Conservation (phyloP, 2,888 invertebrate species). For the Nineta flava region DNA sequence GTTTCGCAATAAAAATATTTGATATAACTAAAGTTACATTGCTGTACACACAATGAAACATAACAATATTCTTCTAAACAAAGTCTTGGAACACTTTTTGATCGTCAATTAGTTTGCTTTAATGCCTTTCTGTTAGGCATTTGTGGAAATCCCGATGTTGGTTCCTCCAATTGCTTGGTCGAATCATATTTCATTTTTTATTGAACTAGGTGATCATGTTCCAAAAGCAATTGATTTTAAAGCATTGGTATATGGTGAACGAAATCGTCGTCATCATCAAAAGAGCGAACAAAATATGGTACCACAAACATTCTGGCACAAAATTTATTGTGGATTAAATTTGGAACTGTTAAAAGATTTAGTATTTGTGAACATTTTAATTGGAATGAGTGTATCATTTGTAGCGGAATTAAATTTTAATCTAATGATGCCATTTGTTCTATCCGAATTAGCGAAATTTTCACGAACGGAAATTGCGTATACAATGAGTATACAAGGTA, state of each 20-base stretch:
- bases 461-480: conserved; percentile 22
- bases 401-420: conserved; percentile 31
- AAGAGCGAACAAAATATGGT: background rate
- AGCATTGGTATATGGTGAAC: background rate
- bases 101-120: no score
- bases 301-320: conserved; percentile 5
- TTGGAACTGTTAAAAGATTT: conserved; percentile 22
- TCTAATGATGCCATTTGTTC: conserved; percentile 29
- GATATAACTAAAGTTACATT: no score
- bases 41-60: no score
- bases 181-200: no score
- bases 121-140: no score
- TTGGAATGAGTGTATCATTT: conserved; percentile 29
- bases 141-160: no score
- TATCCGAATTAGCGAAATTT: conserved; percentile 24
- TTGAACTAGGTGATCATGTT: background rate
- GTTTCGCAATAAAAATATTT: no score
- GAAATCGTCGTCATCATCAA: no score
- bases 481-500: conserved; percentile 25
- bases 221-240: background rate
- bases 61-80: no score
- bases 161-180: no score
- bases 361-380: conserved; percentile 20
- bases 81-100: no score
- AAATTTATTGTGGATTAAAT: conserved; percentile 20